Percentiles rank a stretch among this genome's conserved stretches.
Evolutionary conservation across 2,113 vertebrate genomes (phyloP).

Genomic region (Gavia stellata): DNA sequence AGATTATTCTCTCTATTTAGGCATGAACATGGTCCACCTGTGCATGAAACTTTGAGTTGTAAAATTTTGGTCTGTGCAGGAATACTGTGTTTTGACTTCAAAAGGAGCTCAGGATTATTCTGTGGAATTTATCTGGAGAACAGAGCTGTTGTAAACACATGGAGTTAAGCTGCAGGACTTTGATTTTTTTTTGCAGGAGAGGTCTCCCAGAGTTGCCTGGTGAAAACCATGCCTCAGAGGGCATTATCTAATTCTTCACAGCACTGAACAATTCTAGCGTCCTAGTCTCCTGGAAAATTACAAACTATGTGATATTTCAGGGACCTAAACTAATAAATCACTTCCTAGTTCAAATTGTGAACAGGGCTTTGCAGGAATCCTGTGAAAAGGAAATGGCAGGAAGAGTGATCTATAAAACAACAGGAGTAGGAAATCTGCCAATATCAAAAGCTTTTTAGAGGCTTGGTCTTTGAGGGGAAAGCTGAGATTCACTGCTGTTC

Average conservation of each 20-base stretch:
- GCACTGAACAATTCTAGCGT: background rate
- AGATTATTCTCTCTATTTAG: background rate
- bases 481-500: background rate
- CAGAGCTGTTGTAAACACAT: background rate
- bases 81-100: background rate
- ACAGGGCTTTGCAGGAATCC: background rate
- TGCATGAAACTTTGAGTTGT: background rate
- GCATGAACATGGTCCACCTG: background rate
- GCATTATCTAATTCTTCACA: background rate
- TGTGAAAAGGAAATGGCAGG: background rate
- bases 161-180: background rate
- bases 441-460: background rate
- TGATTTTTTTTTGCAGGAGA: background rate
- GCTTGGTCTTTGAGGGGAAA: background rate
- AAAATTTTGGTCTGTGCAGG: background rate
- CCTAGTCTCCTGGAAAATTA: background rate
- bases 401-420: background rate
- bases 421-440: background rate
- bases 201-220: background rate
- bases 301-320: background rate
- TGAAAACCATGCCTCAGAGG: background rate
- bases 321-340: background rate
- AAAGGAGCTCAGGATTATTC: background rate
- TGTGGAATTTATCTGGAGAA: background rate
- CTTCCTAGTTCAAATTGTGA: background rate